phyloP scores from a whole-genome alignment of 2,888 invertebrate genomes.

The Phorcus lineatus region DNA sequence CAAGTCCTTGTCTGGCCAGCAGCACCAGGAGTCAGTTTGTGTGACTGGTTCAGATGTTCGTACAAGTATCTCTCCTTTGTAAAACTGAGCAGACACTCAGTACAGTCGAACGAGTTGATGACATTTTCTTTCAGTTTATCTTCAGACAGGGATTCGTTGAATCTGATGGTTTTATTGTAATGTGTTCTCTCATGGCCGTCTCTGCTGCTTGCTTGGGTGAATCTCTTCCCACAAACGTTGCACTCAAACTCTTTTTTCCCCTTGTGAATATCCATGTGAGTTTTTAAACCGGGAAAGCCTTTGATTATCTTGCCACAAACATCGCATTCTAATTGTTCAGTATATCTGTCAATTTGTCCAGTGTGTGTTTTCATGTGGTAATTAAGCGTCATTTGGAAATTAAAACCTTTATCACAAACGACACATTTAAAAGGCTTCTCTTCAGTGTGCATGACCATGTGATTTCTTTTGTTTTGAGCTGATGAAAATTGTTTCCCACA shows the following conservation, averaged over 20 bases:
- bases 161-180: neutral
- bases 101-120: neutral
- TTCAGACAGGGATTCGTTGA: neutral
- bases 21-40: neutral
- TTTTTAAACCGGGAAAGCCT: neutral
- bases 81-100: neutral
- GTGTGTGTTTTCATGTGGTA: neutral
- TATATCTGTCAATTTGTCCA: neutral
- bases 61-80: neutral
- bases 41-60: neutral
- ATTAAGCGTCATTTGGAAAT: neutral
- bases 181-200: neutral
- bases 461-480: neutral
- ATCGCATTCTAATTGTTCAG: neutral
- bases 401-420: neutral
- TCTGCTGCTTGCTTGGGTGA: neutral
- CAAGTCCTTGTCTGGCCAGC: no score
- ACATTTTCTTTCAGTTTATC: neutral
- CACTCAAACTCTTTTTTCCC: neutral
- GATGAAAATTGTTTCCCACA: neutral
- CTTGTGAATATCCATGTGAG: neutral
- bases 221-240: neutral
- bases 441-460: neutral
- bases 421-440: neutral
- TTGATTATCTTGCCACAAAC: neutral